Evolutionary conservation across 2,797 vertebrate species (phyloP), one percentile per base, ranked within the genome.

Genomic region (Menidia menidia): DNA sequence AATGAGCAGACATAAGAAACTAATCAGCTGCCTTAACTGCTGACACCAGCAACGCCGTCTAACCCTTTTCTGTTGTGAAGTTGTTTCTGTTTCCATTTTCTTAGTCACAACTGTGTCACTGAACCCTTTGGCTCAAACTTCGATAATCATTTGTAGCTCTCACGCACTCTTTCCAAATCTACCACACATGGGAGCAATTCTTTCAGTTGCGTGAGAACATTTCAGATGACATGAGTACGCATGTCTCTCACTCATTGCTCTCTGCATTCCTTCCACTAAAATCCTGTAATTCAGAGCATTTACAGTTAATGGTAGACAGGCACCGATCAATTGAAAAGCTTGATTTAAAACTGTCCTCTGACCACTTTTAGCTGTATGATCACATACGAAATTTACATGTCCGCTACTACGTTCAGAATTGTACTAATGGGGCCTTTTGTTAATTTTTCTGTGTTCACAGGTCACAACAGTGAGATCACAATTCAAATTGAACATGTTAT

Each of bases 181-280:
- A 74, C 69, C 68, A 70, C 84, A 88, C 70, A 87, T 88, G 87
- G 84, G 65, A 87, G 68, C 73, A 64, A 82, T 85, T 80, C 12
- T 60, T 66, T 51, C 51, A 53, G 55, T 83, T 68, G 71, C 71
- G 35, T 80, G 75, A 83, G 74, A 79, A 35, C 48, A 64, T 10
- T 47, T 73, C 53, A 67, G 68, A 80, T 78, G 69, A 80, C 73
- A 84, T 44, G 25, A 55, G 53, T 68, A 41, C 67, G 30, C 48
- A 39, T 65, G 69, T 71, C 51, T 65, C 60, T 54, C 42, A 53
- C 64, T 78, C 59, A 56, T 42, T 83, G 51, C 45, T 64, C 44
- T 62, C 53, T 25, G 57, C 35, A 50, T 81, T 80, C 48, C 31
- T 80, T 79, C 62, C 63, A 68, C 4, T 76, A 79, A 83, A 75